Conservation (phyloP, 2,888 invertebrate species). For the Pammene aurita region DNA sequence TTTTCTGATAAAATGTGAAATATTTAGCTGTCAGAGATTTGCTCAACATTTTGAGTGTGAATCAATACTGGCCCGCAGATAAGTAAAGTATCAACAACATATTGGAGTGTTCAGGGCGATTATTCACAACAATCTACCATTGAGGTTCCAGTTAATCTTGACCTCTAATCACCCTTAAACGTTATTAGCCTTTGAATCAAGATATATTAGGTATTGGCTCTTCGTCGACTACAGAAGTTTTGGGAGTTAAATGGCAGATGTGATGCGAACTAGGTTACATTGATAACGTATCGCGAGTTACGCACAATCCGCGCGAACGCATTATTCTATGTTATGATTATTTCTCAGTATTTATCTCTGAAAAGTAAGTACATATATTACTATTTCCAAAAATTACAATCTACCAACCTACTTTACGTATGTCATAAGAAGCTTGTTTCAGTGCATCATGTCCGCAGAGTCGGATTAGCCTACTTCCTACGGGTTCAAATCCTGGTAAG, state of each 20-base stretch:
- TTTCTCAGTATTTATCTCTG: constrained; percentile 20
- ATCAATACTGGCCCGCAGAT: constrained; percentile 34
- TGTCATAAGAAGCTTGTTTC: too few relatives aligned
- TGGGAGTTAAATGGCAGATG: constrained; percentile 61
- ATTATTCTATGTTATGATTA: constrained; percentile 33
- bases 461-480: too few relatives aligned
- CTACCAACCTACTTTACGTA: not conserved
- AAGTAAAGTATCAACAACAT: constrained; percentile 37
- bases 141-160: not conserved
- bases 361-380: not conserved
- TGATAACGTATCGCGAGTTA: constrained; percentile 67
- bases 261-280: constrained; percentile 74
- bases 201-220: not conserved
- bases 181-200: not conserved
- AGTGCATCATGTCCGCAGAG: too few relatives aligned
- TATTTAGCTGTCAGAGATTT: constrained; percentile 18
- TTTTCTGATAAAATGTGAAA: too few relatives aligned
- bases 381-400: not conserved
- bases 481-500: too few relatives aligned
- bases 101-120: constrained; percentile 49
- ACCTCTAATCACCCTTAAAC: not conserved
- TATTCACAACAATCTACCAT: not conserved
- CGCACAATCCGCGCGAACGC: constrained; percentile 43
- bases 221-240: not conserved
- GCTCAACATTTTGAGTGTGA: constrained; percentile 29